Evolutionary conservation across 2,797 vertebrate genomes (phyloP), one percentile per base, ranked within the genome.

Genomic region (Apogon hyalosoma): DNA sequence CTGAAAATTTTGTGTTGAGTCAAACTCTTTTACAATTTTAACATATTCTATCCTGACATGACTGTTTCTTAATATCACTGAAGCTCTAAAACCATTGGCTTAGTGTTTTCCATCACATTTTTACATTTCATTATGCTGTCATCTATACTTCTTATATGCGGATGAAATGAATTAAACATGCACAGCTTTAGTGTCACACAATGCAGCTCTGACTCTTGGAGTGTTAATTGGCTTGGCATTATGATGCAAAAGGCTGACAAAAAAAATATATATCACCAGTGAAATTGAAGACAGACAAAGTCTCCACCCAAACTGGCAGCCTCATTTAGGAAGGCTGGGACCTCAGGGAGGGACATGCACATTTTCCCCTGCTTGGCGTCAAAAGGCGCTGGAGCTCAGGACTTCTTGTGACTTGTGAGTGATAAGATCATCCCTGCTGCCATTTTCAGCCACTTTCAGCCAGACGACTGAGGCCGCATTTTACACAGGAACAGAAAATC

Each of bases 251-350:
- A 40, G 45, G 56, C 24, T 69, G 79, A 75, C 79, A 69, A 6
- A 28, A 28, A 28, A 5, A 28, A 4, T 3, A 28, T 3, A 28
- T 67, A 73, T 72, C 16, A 41, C 28, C 59, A 53, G 19, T 48
- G 18, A 67, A 70, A 84, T 70, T 62, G 54, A 66, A 82, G 56
- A 67, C 77, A 85, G 72, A 52, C 8, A 1, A 36, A 19, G 63
- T 41, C 73, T 65, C 63, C 78, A 33, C 75, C 71, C 65, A 71
- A 11, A 41, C n/a, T 7, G 12, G 50, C 49, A 33, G 16, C 19
- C 21, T 51, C 39, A 52, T 36, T 58, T 24, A 33, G 63, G 50
- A 40, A 38, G 47, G n/a, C 14, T 7, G 33, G 13, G 46, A 77
- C 57, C 54, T 67, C 24, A 0, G 56, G 47, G 61, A 50, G 28